Base-by-base conservation (phyloP, 2,797 vertebrate species). In the Chloroceryle amazona region DNA sequence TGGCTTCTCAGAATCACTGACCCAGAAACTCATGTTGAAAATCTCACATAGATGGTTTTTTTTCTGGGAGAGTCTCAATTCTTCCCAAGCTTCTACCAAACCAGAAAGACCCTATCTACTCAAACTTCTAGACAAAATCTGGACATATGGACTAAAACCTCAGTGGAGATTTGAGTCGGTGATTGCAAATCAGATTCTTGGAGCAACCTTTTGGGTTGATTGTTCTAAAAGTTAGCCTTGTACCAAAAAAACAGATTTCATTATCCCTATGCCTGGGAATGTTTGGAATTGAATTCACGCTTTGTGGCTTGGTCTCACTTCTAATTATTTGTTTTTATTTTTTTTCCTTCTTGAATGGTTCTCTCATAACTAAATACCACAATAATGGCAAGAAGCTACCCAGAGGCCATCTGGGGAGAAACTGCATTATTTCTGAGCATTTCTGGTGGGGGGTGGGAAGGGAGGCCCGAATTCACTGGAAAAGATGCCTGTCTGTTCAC, bases 241-340 rank as follows among this genome's bases (percentile, higher is more conserved):
- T 82, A 71, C 47, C 46, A 65, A 29, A 92, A 89, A 28, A 83
- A 20, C 31, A 85, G 75, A 68, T 15, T 57, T 80, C 83, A 82
- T 78, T 29, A 67, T 21, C 39, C 54, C 67, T 31, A 11, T 46
- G 71, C 78, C 57, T 83, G 44, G 63, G 57, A 96, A 87, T 44
- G 57, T 80, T 37, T 87, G 61, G 78, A 92, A 85, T 16, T 9
- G 46, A n/a, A 87, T 57, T 41, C 35, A 60, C 0, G 2, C 12
- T 82, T 42, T 85, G 89, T 86, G 86, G 90, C 49, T 95, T 92
- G 35, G 74, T 96, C 62, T 92, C 54, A 74, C 83, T 92, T 94
- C 78, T 65, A 89, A 67, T 78, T 76, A 2, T 51, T 35, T 6
- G 54, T 52, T 55, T 86, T 65, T 74, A 62, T 46, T 3, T 49